Evolutionary conservation across 2,797 vertebrate species (phyloP), one percentile per base, ranked within the genome.

Genomic region (Cirrhinus molitorella): DNA sequence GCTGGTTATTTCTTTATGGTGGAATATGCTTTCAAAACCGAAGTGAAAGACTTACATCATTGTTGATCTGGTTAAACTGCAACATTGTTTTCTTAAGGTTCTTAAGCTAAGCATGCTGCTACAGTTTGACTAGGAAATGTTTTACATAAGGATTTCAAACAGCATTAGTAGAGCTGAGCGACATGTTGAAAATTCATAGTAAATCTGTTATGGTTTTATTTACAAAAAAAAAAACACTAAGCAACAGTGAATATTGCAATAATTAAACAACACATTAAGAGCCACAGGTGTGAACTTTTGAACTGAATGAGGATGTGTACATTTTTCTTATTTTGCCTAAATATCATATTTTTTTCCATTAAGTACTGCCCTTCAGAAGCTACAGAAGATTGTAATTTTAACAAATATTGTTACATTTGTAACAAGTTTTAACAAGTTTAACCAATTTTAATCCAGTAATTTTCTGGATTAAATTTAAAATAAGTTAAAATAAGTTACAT

Each of bases 41-140:
- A 57, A 71, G 68, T 63, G 4, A n/a, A 83, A 75, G n/a, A 23
- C 28, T 53, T 68, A 76, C 68, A 23, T 34, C 31, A 55, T 19
- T 80, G 71, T 84, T 86, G 66, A 81, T 77, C 57, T 0, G 14
- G 47, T 77, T 53, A 81, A 81, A 59, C 43, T 40, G 31, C 51
- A 16, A 57, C 23, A 31, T 23, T 21, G 7, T 40, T 75, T 57
- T 21, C 25, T 53, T 53, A 53, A 73, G 71, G 21, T 49, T 65
- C 43, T 78, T 47, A 49, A n/a, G 17, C 28, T 37, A 43, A 59
- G 31, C n/a, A 19, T 65, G 17, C 31, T 74, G 59, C 31, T 43
- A 61, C 43, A 65, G 37, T 47, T 78, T 31, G 40, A 37, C 8
- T 19, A 61, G n/a, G n/a, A 77, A 17, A 7, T 5, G 2, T 19